Conservation (phyloP, 2,888 invertebrate species). For the Stramonita haemastoma region DNA sequence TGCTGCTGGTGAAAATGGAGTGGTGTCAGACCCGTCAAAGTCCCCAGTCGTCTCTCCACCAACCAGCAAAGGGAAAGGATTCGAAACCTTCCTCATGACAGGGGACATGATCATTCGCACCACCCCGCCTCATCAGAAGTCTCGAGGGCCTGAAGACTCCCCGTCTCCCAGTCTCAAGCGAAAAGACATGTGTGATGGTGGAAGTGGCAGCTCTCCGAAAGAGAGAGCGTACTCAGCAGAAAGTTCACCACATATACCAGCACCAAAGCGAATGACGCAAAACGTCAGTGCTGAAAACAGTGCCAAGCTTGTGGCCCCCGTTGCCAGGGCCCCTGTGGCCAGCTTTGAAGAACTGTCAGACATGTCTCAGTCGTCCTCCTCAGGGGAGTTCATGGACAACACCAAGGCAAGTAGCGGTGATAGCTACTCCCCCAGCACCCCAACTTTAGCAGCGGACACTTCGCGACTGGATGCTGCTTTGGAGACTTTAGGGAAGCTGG, state of each 20-base stretch:
- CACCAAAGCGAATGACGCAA: constrained; percentile 26
- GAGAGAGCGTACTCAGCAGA: constrained; percentile 35
- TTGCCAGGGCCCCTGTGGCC: constrained; percentile 54
- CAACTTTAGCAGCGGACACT: constrained; percentile 33
- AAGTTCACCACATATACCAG: constrained; percentile 20
- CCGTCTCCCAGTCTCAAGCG: constrained; percentile 32
- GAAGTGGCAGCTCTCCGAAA: constrained; percentile 35
- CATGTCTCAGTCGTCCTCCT: constrained; percentile 54
- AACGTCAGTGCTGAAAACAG: constrained; percentile 39
- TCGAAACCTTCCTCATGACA: constrained; percentile 92
- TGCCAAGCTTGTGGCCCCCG: constrained; percentile 42
- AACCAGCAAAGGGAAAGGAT: constrained; percentile 64
- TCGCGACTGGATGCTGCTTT: constrained; percentile 42
- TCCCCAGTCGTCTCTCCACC: constrained; percentile 45
- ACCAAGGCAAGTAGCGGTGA: constrained; percentile 19
- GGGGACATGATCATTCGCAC: constrained; percentile 96
- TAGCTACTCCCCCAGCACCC: constrained; percentile 15
- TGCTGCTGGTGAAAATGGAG: constrained; percentile 52
- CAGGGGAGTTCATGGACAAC: constrained; percentile 37
- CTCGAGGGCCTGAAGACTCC: constrained; percentile 26
- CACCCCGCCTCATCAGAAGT: constrained; percentile 79
- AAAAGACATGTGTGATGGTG: constrained; percentile 28
- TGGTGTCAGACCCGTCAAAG: constrained; percentile 40
- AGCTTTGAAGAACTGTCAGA: constrained; percentile 56
- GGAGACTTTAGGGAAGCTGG: constrained; percentile 45